These are phyloP conservation scores for Triplophysa siluroides DNA, from an alignment of 2,113 vertebrate genomes.

Conservation along the genomic window DNA sequence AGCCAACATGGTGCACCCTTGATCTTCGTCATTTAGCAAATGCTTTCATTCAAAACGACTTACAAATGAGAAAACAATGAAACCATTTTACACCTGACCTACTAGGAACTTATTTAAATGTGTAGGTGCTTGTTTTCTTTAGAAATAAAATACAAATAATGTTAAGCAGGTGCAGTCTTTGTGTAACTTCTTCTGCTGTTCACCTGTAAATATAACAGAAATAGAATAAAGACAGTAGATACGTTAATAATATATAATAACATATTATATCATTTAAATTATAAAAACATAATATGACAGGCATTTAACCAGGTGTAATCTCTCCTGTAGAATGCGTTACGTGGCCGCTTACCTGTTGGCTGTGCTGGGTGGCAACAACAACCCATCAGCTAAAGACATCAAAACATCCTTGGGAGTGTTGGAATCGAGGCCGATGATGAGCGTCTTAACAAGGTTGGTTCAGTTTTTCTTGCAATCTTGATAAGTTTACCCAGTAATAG, in stretches of 20 bases:
- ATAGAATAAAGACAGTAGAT: background rate
- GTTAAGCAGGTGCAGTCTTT: too few relatives aligned
- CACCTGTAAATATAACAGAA: background rate
- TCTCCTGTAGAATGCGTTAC: constrained; percentile 81
- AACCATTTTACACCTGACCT: background rate
- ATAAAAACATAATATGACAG: too few relatives aligned
- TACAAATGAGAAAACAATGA: too few relatives aligned
- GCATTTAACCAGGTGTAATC: background rate
- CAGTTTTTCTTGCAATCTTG: background rate
- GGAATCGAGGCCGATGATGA: constrained; percentile 82
- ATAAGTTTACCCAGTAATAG: background rate
- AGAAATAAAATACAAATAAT: too few relatives aligned
- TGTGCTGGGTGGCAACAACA: constrained; percentile 79
- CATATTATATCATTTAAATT: too few relatives aligned
- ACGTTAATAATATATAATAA: too few relatives aligned
- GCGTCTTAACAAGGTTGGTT: constrained; percentile 75
- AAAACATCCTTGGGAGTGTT: constrained; percentile 80
- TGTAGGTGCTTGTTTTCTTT: too few relatives aligned
- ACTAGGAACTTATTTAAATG: background rate
- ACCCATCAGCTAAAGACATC: constrained; percentile 78
- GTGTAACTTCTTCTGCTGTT: too few relatives aligned
- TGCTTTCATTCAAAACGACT: too few relatives aligned
- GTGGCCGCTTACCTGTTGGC: constrained; percentile 86
- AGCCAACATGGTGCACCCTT: too few relatives aligned
- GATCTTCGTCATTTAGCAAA: too few relatives aligned